phyloP scores from a whole-genome alignment of 2,113 vertebrate species.

The Stegostoma tigrinum region DNA sequence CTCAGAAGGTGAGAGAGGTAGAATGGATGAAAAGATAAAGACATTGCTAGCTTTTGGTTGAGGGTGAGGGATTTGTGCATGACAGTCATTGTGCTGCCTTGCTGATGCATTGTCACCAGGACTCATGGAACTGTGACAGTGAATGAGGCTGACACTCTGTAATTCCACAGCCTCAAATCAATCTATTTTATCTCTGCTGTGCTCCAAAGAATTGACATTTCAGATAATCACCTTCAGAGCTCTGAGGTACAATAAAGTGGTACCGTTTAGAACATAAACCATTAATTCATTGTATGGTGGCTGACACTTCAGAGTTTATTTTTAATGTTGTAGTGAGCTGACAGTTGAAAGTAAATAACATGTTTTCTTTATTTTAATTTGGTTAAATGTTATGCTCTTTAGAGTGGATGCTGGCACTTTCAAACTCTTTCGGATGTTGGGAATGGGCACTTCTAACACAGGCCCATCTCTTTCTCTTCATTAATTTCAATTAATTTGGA shows the following conservation, averaged over 20 bases:
- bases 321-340: neutral
- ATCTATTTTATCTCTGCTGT: neutral
- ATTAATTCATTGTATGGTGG: neutral
- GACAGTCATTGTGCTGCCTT: neutral
- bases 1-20: neutral
- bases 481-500: neutral
- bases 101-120: neutral
- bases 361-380: neutral
- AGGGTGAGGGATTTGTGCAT: neutral
- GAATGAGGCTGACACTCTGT: neutral
- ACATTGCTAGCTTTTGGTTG: neutral
- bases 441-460: neutral
- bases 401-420: neutral
- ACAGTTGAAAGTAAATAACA: neutral
- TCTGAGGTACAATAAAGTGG: neutral
- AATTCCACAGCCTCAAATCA: neutral
- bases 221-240: slow-evolving; percentile 30
- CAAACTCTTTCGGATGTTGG: neutral
- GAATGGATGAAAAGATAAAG: neutral
- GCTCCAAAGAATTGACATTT: slow-evolving; percentile 26
- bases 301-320: neutral
- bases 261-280: neutral
- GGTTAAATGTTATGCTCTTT: neutral
- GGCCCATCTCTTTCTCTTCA: no score
- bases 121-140: neutral